Conservation (phyloP, 92 coral and sea anemone species). For the Chrysogorgia sp. region DNA sequence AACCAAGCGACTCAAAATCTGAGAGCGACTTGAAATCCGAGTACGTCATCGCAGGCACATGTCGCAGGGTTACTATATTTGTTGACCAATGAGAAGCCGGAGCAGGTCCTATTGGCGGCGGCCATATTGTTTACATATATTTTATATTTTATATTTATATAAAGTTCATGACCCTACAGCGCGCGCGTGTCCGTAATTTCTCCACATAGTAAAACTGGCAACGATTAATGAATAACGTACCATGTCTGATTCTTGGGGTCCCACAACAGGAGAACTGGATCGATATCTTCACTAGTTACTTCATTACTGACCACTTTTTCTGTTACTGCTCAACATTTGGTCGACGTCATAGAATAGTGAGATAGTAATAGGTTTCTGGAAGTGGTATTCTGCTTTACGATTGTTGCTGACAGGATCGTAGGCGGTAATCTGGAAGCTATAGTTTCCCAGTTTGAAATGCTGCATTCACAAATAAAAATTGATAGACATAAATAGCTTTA, state of each 20-base stretch:
- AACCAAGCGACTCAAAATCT: no score
- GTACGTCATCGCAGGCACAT: no score
- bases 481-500: no score
- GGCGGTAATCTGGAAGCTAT: slow-evolving; percentile 94
- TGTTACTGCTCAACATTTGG: slow-evolving; percentile 77
- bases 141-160: no score
- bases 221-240: slow-evolving; percentile 29
- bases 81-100: no score
- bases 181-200: no score
- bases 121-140: no score
- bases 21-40: no score
- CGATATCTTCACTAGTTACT: slow-evolving; percentile 72
- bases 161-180: no score
- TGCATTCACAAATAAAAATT: slow-evolving; percentile 32
- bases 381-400: slow-evolving; percentile 66
- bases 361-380: slow-evolving; percentile 78
- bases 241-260: slow-evolving; percentile 79
- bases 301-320: slow-evolving; percentile 75
- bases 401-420: slow-evolving; percentile 76
- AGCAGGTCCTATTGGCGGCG: no score
- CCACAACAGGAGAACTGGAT: slow-evolving; percentile 91
- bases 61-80: no score
- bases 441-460: slow-evolving; percentile 99
- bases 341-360: slow-evolving; percentile 95
- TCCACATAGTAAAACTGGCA: no score